Percentiles rank a stretch among this genome's conserved stretches.
Evolutionary conservation across 2,888 invertebrate genomes (phyloP).

Genomic region (Eupithecia insigniata): DNA sequence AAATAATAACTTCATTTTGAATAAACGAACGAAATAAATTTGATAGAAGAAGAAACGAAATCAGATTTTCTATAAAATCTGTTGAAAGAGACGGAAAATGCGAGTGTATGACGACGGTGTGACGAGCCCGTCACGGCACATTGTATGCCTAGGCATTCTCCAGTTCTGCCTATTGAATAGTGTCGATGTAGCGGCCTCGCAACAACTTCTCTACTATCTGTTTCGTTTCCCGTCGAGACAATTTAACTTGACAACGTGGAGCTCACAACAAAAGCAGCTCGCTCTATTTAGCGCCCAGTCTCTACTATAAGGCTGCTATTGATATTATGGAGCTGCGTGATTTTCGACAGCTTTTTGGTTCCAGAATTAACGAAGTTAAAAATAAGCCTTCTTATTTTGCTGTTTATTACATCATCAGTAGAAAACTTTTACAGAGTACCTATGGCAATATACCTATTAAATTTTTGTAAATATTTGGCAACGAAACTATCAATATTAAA

Average conservation of each 20-base stretch:
- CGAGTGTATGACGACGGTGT: conserved; percentile 14
- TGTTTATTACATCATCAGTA: background rate
- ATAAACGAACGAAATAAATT: too few relatives aligned
- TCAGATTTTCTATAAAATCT: background rate
- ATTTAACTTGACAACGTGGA: conserved; percentile 82
- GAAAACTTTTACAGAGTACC: background rate
- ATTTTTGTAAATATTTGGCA: conserved; percentile 32
- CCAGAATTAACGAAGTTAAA: background rate
- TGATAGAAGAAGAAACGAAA: too few relatives aligned
- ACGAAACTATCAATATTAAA: conserved; percentile 21
- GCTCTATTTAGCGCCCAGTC: conserved; percentile 74
- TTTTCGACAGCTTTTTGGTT: conserved; percentile 22
- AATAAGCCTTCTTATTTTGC: background rate
- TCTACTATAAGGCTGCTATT: conserved; percentile 58
- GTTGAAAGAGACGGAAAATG: conserved; percentile 10
- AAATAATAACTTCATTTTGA: background rate
- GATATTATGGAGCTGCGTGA: conserved; percentile 50
- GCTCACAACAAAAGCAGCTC: conserved; percentile 73
- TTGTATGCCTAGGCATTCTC: conserved; percentile 38
- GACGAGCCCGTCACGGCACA: conserved; percentile 11
- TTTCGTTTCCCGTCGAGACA: conserved; percentile 82
- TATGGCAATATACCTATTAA: background rate
- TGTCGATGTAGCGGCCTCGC: conserved; percentile 73
- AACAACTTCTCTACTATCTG: conserved; percentile 80
- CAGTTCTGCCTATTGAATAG: conserved; percentile 65